Evolutionary conservation across 2,888 invertebrate species (phyloP).

Genomic region (Microplitis manilae): DNA sequence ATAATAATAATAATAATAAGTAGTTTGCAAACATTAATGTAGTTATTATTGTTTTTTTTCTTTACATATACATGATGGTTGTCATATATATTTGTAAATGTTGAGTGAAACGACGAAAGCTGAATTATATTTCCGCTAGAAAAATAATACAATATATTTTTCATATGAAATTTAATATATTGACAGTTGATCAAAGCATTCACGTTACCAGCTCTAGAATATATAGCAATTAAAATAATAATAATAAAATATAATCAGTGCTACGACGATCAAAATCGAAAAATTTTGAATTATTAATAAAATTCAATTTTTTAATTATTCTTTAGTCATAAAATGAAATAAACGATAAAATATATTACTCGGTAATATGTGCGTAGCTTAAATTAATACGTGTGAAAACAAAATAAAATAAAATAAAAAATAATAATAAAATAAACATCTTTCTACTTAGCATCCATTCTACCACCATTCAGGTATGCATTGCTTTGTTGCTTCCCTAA

Average conservation of each 20-base stretch:
- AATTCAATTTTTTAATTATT: not conserved
- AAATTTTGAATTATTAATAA: not conserved
- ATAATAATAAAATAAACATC: slow-evolving; percentile 34
- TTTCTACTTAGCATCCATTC: slow-evolving; percentile 43
- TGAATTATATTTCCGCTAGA: not conserved
- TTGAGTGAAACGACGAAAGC: not conserved
- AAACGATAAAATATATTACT: slow-evolving; percentile 16
- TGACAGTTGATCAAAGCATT: slow-evolving; percentile 13
- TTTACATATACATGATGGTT: not conserved
- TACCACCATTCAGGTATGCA: slow-evolving; percentile 44
- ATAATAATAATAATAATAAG: not conserved
- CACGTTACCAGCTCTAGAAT: slow-evolving; percentile 26
- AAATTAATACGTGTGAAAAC: not conserved
- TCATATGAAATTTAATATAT: slow-evolving; percentile 4
- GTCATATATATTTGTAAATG: not conserved
- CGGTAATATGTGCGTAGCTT: slow-evolving; percentile 18
- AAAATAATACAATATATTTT: not conserved
- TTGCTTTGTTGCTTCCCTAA: slow-evolving; percentile 25
- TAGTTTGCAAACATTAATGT: not conserved
- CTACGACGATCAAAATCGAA: slow-evolving; percentile 36
- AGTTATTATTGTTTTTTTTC: not conserved
- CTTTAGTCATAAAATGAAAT: not conserved
- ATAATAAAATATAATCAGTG: slow-evolving; percentile 28
- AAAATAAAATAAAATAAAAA: slow-evolving; percentile 9
- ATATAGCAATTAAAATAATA: slow-evolving; percentile 5